These are phyloP conservation scores for Jordanella pulchra DNA, from an alignment of 2,797 vertebrate species.

Conservation along the genomic window DNA sequence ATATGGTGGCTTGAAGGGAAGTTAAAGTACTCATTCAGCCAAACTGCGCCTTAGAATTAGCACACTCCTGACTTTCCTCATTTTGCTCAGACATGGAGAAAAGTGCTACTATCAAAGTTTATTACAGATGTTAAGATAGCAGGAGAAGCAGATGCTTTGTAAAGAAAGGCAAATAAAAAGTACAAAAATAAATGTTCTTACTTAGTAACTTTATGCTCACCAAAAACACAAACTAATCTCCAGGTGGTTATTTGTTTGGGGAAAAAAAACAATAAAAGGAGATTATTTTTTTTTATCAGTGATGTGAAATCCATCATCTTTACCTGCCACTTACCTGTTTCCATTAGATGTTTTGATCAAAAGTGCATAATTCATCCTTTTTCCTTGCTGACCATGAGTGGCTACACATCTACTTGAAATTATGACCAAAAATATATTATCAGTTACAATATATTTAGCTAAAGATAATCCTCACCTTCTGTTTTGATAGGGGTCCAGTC, in stretches of 20 bases:
- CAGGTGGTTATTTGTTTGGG: background rate
- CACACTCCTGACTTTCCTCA: background rate
- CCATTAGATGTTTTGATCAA: too few species aligned
- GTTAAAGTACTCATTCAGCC: background rate
- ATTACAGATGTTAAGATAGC: background rate
- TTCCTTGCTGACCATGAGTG: too few species aligned
- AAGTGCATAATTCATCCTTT: too few species aligned
- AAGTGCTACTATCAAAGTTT: background rate
- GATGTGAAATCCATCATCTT: background rate
- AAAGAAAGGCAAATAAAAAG: background rate
- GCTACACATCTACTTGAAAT: too few species aligned
- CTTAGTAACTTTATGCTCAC: background rate
- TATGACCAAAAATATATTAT: too few species aligned
- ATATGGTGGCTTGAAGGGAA: background rate
- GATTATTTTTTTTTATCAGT: background rate
- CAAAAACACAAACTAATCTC: background rate
- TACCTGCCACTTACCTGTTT: too few species aligned
- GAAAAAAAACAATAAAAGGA: background rate
- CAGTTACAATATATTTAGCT: too few species aligned
- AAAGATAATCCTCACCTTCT: too few species aligned
- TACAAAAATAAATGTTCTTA: background rate
- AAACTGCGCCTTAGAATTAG: background rate
- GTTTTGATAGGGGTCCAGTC: too few species aligned
- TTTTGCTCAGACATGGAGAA: background rate
- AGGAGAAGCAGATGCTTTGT: background rate